Evolutionary conservation across 2,888 invertebrate species (phyloP), one percentile per base, ranked within the genome.

Genomic region (Calliscelio sp.): DNA sequence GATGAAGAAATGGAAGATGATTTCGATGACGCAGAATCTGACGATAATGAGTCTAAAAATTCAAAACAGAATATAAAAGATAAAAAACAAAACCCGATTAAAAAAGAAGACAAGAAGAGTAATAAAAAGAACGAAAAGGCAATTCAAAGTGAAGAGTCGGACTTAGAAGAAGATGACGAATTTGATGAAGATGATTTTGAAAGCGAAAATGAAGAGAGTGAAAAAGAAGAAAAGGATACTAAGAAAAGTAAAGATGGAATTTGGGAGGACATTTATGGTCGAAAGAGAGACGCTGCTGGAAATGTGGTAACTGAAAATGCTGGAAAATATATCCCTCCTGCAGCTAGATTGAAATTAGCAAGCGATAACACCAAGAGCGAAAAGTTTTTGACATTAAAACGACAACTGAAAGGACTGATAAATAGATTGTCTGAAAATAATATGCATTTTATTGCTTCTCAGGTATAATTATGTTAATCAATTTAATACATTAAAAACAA

Each of bases 181-280:
- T 3, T 3, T 14, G 5, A n/a, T 14, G 74, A 84, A 44, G 73
- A 63, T 41, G 86, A 87, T 18, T 32, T 10, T 3, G 86, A 88
- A 2, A 87, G 88, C 68, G 86, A 88, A 53, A 89, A 89, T 61
- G 86, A 86, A 8, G 86, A 5, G 2, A 28, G 28, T 8, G 28
- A 28, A 28, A n/a, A 7, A 44, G 16, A 16, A 44, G n/a, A 3
- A 44, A 44, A 18, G 16, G 7, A 86, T 35, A 84, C 59, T 51
- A 85, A 74, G 20, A 75, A 86, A 61, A 53, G 81, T 75, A 65
- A 84, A 61, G 53, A 87, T 80, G 81, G 79, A 28, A 70, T 44
- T 44, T 97, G 96, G 96, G 98, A 99, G 94, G 99, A 99, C 94
- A 99, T 99, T 91, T 99, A 99, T 93, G 99, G 99, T 0, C 94